Evolutionary conservation across 2,797 vertebrate species (phyloP).

Genomic region (Pangasius djambal): DNA sequence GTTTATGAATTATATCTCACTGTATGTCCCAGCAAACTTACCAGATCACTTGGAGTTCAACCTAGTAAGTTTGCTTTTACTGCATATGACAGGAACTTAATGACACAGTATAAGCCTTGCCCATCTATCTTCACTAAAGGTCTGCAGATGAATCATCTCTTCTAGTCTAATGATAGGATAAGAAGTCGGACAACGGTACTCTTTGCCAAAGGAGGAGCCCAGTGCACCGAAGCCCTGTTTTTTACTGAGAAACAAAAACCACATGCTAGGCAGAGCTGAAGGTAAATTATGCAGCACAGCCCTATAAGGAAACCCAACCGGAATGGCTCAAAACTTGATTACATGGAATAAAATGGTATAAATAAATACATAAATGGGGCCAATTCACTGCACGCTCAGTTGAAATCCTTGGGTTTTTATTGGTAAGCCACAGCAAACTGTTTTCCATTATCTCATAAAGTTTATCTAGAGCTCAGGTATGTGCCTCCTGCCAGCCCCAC

Average conservation of each 20-base stretch:
- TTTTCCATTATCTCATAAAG: conserved; percentile 73
- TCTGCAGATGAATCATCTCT: conserved; percentile 37
- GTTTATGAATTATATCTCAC: neutral
- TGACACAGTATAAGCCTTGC: conserved; percentile 30
- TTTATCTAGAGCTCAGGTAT: conserved; percentile 61
- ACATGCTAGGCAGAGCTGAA: conserved; percentile 75
- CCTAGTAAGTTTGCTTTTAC: conserved; percentile 31
- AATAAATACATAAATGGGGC: conserved; percentile 68
- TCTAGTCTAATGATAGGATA: conserved; percentile 48
- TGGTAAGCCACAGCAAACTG: conserved; percentile 64
- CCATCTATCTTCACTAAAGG: conserved; percentile 36
- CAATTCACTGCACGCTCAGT: conserved; percentile 64
- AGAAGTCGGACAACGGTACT: conserved; percentile 35
- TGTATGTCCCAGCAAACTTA: neutral
- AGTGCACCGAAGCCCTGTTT: conserved; percentile 62
- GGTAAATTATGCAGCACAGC: conserved; percentile 80
- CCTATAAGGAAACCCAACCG: conserved; percentile 80
- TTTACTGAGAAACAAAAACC: conserved; percentile 74
- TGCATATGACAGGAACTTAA: conserved; percentile 32
- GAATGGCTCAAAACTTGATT: conserved; percentile 76
- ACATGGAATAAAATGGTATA: conserved; percentile 74
- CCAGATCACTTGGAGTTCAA: conserved; percentile 13
- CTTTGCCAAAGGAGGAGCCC: conserved; percentile 45
- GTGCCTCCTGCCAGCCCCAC: conserved; percentile 59
- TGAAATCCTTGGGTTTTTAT: conserved; percentile 60